Evolutionary conservation across 2,113 vertebrate species (phyloP).

Genomic region (Addax nasomaculatus): DNA sequence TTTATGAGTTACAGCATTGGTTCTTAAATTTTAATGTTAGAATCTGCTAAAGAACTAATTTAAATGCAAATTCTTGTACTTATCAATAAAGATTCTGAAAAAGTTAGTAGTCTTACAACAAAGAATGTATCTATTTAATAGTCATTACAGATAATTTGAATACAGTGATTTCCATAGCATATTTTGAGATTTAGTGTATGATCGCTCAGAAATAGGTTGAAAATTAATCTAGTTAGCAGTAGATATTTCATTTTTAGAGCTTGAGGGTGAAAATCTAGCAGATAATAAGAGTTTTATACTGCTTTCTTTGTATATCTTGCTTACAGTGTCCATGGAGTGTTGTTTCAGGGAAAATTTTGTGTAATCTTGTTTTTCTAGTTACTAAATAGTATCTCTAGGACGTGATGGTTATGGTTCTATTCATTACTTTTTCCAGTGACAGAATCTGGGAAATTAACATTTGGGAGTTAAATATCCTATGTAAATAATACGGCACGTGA

Average conservation of each 20-base stretch:
- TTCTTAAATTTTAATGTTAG: neutral
- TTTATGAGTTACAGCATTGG: neutral
- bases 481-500: neutral
- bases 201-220: neutral
- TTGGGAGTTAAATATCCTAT: neutral
- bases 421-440: neutral
- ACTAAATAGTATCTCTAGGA: neutral
- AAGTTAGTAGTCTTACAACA: neutral
- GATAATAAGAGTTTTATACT: neutral
- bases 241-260: neutral
- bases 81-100: conserved; percentile 22
- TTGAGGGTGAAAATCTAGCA: neutral
- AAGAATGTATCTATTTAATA: neutral
- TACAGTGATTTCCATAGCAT: neutral
- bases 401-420: neutral
- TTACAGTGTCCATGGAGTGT: accelerated
- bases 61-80: conserved; percentile 40
- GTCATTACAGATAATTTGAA: neutral
- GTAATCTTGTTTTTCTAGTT: neutral
- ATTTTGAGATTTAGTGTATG: neutral
- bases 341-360: neutral
- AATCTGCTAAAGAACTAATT: neutral
- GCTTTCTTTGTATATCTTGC: neutral
- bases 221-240: neutral
- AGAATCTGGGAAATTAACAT: neutral